Evolutionary conservation across 2,113 vertebrate genomes (phyloP).

Genomic region (Lota lota): DNA sequence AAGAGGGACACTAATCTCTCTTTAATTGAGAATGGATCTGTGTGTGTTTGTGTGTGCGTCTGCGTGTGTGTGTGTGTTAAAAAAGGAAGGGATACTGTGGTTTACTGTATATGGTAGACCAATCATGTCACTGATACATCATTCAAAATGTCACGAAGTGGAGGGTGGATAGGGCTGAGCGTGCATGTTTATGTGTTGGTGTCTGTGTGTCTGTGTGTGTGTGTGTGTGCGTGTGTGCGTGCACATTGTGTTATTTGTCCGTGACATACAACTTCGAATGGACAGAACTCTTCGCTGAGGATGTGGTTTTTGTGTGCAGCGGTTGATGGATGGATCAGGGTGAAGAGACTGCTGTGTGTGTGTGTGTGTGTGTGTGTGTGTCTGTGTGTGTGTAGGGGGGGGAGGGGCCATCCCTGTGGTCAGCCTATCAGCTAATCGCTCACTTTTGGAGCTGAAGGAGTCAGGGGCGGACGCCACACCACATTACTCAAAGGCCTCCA

Average conservation of each 20-base stretch:
- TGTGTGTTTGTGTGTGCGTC: not conserved
- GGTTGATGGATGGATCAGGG: slow-evolving; percentile 9
- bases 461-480: not conserved
- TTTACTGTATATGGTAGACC: not conserved
- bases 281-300: slow-evolving; percentile 7
- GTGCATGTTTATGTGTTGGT: slow-evolving; percentile 3
- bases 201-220: slow-evolving; percentile 7
- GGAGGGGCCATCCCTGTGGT: slow-evolving; percentile 14
- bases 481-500: slow-evolving; percentile 9
- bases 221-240: slow-evolving; percentile 9
- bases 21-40: slow-evolving; percentile 32
- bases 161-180: not conserved
- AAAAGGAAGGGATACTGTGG: not conserved
- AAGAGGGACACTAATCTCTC: slow-evolving; percentile 9
- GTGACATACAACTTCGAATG: not conserved
- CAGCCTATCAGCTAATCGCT: slow-evolving; percentile 39
- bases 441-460: slow-evolving; percentile 31
- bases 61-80: slow-evolving; percentile 13
- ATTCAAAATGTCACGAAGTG: not conserved
- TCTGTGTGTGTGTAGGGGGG: not conserved
- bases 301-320: not conserved
- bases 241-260: no score
- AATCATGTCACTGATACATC: slow-evolving; percentile 10
- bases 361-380: no score
- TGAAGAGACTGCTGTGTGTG: not conserved